These are phyloP conservation scores for Apamea crenata DNA, from an alignment of 2,888 invertebrate species.

Conservation along the genomic window DNA sequence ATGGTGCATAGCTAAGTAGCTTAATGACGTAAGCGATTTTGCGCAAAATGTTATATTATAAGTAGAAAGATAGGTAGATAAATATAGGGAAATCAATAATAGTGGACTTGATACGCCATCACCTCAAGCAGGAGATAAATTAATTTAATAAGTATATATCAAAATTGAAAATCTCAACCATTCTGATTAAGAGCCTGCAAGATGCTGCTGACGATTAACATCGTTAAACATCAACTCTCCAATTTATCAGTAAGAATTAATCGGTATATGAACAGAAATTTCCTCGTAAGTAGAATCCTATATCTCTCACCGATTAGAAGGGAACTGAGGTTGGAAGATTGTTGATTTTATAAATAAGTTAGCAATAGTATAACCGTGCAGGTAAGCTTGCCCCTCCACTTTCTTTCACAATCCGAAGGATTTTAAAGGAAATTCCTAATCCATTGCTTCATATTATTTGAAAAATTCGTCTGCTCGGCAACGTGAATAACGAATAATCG, in stretches of 20 bases:
- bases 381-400: not conserved
- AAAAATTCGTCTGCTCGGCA: not conserved
- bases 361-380: not conserved
- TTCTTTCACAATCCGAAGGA: not conserved
- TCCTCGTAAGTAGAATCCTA: not conserved
- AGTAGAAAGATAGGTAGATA: not conserved
- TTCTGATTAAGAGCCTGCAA: slow-evolving; percentile 8
- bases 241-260: slow-evolving; percentile 14
- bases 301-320: not conserved
- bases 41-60: not conserved
- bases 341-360: not conserved
- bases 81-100: not conserved
- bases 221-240: slow-evolving; percentile 26
- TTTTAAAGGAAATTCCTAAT: not conserved
- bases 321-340: no score
- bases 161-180: slow-evolving; percentile 1
- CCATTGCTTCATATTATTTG: not conserved
- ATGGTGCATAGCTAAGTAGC: not conserved
- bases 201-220: slow-evolving; percentile 15
- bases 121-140: not conserved
- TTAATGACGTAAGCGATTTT: not conserved
- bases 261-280: slow-evolving; percentile 3
- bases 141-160: not conserved
- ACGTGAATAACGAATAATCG: not conserved
- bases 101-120: not conserved